Base-by-base conservation (phyloP, 1,140 invertebrate species). In the Whitmania pigra region DNA sequence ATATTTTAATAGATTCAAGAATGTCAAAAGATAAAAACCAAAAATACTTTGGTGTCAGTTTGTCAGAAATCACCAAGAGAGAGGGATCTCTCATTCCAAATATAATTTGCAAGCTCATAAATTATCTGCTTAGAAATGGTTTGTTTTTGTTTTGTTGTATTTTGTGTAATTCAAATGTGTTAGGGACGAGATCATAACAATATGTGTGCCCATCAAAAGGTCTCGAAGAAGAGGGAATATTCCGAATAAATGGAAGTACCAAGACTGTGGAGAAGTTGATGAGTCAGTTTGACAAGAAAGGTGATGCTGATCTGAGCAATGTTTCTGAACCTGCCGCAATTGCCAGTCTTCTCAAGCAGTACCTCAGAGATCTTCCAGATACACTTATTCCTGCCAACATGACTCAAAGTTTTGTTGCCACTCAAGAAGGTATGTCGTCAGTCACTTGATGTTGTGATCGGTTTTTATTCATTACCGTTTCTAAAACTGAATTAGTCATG, bases 311-410 rank as follows among this genome's bases (percentile, higher is more conserved):
- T 71, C 72, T 84, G 22, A 79, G 78, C 18, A 31, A 63, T 20
- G 77, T 77, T 68, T 73, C 74, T 40, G 81, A 82, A 72, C 76
- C 83, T n/a, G 78, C 81, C 73, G 80, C 82, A 31, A 76, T 81
- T 5, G 82, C 82, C 22, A 79, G 79, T 17, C 55, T 83, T 20
- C 76, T 84, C 13, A 83, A 83, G 66, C 71, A 80, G 18, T 84
- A 83, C 73, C 77, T 84, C 11, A 71, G 82, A 49, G 82, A 84
- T 72, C 73, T 84, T 49, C 81, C 83, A 54, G 80, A 81, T 66
- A 77, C 82, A 43, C 74, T 83, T 36, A 79, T 84, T 70, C 80
- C 82, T 60, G 77, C 77, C 71, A 68, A 75, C 13, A 73, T 77
- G 36, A 83, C 82, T 11, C 73, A 76, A 71, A 71, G 76, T 67